These are phyloP conservation scores for Bubo bubo DNA, from an alignment of 2,113 vertebrate genomes.

Conservation along the genomic window DNA sequence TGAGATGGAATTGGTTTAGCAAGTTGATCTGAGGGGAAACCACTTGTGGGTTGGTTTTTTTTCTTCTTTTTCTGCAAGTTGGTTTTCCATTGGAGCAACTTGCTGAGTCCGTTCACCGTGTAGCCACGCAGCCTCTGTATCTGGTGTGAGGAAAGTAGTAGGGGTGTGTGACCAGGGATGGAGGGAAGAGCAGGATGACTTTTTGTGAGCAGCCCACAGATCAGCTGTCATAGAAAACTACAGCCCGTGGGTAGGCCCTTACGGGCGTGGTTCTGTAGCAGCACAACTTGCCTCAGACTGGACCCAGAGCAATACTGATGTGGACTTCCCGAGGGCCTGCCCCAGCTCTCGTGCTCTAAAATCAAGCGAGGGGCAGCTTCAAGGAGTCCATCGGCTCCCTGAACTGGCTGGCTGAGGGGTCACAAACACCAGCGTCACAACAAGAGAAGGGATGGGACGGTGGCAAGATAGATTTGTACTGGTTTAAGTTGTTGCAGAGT, in stretches of 20 bases:
- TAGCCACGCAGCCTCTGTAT: background rate
- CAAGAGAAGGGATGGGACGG: background rate
- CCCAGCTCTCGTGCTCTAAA: background rate
- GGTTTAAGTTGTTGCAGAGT: background rate
- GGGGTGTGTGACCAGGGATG: background rate
- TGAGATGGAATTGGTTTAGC: background rate
- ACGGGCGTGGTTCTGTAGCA: background rate
- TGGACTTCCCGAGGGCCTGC: background rate
- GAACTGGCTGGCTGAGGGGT: background rate
- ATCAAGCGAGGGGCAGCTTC: background rate
- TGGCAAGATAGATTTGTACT: background rate
- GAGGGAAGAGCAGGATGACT: background rate
- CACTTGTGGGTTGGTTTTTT: background rate
- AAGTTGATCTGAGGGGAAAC: background rate
- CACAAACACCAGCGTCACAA: background rate
- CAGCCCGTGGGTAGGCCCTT: background rate
- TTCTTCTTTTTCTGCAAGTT: background rate
- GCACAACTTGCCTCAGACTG: background rate
- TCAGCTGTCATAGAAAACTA: background rate
- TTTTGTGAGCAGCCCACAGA: background rate
- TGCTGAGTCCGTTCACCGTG: accelerated
- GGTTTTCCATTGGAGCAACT: slow-evolving; percentile 19
- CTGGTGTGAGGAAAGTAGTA: background rate
- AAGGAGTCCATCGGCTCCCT: background rate
- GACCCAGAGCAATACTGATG: background rate